phyloP scores from a whole-genome alignment of 2,888 invertebrate genomes.

The Minunthozetes semirufus region DNA sequence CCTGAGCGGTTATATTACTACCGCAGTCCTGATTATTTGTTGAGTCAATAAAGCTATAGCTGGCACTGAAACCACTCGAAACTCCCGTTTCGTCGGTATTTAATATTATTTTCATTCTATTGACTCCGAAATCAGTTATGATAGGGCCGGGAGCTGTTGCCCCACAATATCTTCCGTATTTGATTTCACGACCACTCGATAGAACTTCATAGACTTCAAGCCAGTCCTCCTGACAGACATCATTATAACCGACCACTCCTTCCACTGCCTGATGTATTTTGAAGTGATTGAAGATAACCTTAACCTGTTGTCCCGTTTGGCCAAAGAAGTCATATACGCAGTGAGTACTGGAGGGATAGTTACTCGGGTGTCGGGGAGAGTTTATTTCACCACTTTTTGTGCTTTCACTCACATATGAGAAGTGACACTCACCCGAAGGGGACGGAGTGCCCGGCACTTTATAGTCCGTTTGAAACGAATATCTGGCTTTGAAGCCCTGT shows the following conservation, averaged over 20 bases:
- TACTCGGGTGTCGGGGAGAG: constrained; percentile 90
- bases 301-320: constrained; percentile 59
- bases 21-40: constrained; percentile 85
- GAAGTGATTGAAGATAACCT: constrained; percentile 58
- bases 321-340: constrained; percentile 83
- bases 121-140: constrained; percentile 80
- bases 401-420: constrained; percentile 79
- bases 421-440: constrained; percentile 79
- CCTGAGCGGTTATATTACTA: constrained; percentile 60
- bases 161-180: constrained; percentile 76
- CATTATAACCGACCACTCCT: constrained; percentile 42
- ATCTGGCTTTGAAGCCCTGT: constrained; percentile 80
- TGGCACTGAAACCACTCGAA: constrained; percentile 90
- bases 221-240: constrained; percentile 85
- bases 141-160: constrained; percentile 87
- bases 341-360: constrained; percentile 89
- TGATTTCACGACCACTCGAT: constrained; percentile 45
- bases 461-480: constrained; percentile 64
- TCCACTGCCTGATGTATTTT: constrained; percentile 40
- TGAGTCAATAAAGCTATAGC: constrained; percentile 83
- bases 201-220: constrained; percentile 85
- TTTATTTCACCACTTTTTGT: constrained; percentile 86
- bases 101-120: constrained; percentile 77
- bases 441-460: constrained; percentile 61
- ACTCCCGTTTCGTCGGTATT: constrained; percentile 80